Percentiles rank a stretch among this genome's conserved stretches.
Evolutionary conservation across 1,140 invertebrate genomes (phyloP).

Genomic region (Drosophila pseudoobscura): DNA sequence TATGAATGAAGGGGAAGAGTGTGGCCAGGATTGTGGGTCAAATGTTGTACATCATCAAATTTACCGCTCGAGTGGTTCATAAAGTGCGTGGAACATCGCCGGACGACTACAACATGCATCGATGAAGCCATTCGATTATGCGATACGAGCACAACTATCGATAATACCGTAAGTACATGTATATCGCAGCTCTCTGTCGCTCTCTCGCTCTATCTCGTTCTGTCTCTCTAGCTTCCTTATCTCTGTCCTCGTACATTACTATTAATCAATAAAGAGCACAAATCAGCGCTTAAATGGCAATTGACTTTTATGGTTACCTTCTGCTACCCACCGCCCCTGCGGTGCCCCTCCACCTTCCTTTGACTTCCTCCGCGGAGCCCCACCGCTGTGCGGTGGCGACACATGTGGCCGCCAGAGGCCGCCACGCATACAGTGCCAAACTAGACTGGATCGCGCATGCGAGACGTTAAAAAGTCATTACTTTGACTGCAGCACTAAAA

Average conservation of each 20-base stretch:
- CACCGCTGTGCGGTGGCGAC: constrained; percentile 4
- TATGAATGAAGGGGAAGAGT: neutral
- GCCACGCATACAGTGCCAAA: constrained; percentile 23
- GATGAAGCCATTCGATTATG: constrained; percentile 50
- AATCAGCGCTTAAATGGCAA: constrained; percentile 73
- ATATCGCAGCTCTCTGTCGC: neutral
- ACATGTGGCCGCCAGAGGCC: constrained; percentile 38
- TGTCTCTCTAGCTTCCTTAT: neutral
- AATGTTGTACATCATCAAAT: constrained; percentile 72
- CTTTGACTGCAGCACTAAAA: constrained; percentile 59
- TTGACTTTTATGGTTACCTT: constrained; percentile 61
- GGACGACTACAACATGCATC: constrained; percentile 11
- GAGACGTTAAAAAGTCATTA: constrained; percentile 65
- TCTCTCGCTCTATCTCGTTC: too few species aligned
- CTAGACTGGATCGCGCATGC: constrained; percentile 39
- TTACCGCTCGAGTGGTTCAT: constrained; percentile 63
- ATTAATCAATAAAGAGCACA: constrained; percentile 71
- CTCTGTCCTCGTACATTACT: neutral
- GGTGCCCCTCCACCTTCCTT: too few species aligned
- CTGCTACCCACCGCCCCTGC: neutral
- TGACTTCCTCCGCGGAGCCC: neutral
- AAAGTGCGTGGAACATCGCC: constrained; percentile 52
- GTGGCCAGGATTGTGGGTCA: constrained; percentile 22
- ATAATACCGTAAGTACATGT: constrained; percentile 36
- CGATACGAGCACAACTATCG: constrained; percentile 40